Evolutionary conservation across 1,140 invertebrate species (phyloP), one percentile per base, ranked within the genome.

Genomic region (Daktulosphaira vitifoliae): DNA sequence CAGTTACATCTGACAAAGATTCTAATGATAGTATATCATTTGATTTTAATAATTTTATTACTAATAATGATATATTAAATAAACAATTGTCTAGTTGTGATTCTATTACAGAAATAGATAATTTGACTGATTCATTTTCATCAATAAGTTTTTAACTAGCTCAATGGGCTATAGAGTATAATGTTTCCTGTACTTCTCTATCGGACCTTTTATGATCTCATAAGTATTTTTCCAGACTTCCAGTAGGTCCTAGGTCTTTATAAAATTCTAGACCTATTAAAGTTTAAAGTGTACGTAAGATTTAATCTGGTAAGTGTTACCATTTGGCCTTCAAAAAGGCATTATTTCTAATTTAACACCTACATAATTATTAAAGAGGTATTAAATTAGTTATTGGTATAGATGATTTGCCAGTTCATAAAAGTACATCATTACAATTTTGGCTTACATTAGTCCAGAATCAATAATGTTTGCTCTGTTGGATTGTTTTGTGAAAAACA

Each of bases 401-500:
- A n/a, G 56, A 62, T 20, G 56, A 39, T 16, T 46, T 48, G 15
- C 56, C 56, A 16, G 20, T 62, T 29, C 15, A 25, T 29, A 46
- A 62, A 1, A 62, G 56, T 16, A 26, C 11, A 25, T 62, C 56
- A 5, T n/a, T n/a, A n/a, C n/a, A n/a, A n/a, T n/a, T n/a, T n/a
- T n/a, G n/a, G n/a, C n/a, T n/a, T n/a, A n/a, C n/a, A n/a, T n/a
- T n/a, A n/a, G n/a, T n/a, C n/a, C n/a, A n/a, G n/a, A n/a, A n/a
- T n/a, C n/a, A 62, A 11, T 29, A 38, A 48, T 15, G 42, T 62
- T 18, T 62, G 42, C 29, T 20, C 16, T 44, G 29, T 70, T 56
- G 70, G 68, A 39, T 46, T 70, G n/a, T 71, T 71, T 68, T 68
- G 66, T 65, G 68, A 69, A n/a, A 15, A 26, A 51, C 64, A 66